phyloP scores from a whole-genome alignment of 2,113 vertebrate genomes.

The Festucalex cinctus region DNA sequence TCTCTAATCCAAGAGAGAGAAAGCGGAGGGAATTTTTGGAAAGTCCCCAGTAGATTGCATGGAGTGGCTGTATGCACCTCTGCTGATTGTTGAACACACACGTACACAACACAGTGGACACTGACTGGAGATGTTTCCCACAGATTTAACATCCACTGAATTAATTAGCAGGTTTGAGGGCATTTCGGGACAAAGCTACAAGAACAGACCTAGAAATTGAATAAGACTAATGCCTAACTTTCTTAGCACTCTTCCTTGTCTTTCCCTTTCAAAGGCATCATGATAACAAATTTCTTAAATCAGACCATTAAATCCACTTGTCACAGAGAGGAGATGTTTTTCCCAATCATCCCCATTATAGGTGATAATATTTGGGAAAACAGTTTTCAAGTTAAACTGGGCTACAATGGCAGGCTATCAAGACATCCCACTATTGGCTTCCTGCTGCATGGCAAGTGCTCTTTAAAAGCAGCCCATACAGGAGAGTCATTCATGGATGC shows the following conservation, averaged over 20 bases:
- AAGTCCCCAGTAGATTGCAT: conserved; percentile 53
- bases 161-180: conserved; percentile 27
- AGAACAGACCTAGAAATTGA: conserved; percentile 27
- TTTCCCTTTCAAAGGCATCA: conserved; percentile 8
- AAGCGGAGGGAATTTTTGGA: conserved; percentile 29
- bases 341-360: neutral
- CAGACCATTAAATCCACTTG: conserved; percentile 54
- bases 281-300: conserved; percentile 39
- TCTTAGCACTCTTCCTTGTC: neutral
- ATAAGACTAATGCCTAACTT: too few relatives aligned
- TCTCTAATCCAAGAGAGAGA: conserved; percentile 59
- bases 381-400: neutral
- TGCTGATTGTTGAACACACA: conserved; percentile 27
- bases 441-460: conserved; percentile 49
- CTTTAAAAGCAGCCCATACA: conserved; percentile 43
- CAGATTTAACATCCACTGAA: conserved; percentile 26
- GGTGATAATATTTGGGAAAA: conserved; percentile 1
- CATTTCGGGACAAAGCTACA: conserved; percentile 24
- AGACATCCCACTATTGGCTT: conserved; percentile 19
- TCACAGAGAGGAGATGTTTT: conserved; percentile 15
- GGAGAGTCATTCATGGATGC: conserved; percentile 43
- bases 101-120: conserved; percentile 8
- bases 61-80: conserved; percentile 33
- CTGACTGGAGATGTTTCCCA: conserved; percentile 3
- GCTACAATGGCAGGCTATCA: conserved; percentile 58